These are phyloP conservation scores for Rutilus rutilus DNA, from an alignment of 2,113 vertebrate genomes.

Conservation along the genomic window DNA sequence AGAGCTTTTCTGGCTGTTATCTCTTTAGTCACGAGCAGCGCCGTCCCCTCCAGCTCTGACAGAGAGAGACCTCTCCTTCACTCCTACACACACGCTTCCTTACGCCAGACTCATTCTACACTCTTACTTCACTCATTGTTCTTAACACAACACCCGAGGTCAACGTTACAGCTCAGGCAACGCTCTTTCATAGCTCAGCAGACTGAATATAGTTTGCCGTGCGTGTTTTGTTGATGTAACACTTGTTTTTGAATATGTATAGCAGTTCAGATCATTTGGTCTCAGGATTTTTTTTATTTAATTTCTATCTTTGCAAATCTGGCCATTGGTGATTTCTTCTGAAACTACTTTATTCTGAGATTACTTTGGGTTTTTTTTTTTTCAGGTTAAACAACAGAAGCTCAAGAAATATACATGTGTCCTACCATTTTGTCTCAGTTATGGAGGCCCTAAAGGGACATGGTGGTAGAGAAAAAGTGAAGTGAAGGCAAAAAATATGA, in stretches of 20 bases:
- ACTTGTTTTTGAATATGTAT: neutral
- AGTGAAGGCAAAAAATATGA: too few species aligned
- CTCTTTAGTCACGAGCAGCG: neutral
- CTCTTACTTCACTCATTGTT: neutral
- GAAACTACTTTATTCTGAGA: neutral
- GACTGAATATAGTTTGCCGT: neutral
- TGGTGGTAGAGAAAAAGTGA: too few species aligned
- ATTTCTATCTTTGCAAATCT: neutral
- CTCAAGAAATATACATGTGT: neutral
- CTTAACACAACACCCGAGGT: neutral
- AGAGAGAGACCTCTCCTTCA: constrained; percentile 10
- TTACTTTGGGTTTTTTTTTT: neutral
- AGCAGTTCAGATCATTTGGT: neutral
- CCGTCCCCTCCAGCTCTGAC: constrained; percentile 16
- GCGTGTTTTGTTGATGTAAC: neutral
- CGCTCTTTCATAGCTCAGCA: neutral
- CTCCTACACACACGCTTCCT: neutral
- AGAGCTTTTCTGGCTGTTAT: constrained; percentile 20
- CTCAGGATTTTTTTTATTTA: too few species aligned
- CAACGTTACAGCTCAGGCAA: neutral
- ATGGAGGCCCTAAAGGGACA: too few species aligned
- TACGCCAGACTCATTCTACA: neutral
- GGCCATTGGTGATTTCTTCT: neutral
- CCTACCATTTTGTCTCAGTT: neutral
- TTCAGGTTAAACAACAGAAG: neutral